Base-by-base conservation (phyloP, 2,888 invertebrate species). In the Micoletzkya japonica region DNA sequence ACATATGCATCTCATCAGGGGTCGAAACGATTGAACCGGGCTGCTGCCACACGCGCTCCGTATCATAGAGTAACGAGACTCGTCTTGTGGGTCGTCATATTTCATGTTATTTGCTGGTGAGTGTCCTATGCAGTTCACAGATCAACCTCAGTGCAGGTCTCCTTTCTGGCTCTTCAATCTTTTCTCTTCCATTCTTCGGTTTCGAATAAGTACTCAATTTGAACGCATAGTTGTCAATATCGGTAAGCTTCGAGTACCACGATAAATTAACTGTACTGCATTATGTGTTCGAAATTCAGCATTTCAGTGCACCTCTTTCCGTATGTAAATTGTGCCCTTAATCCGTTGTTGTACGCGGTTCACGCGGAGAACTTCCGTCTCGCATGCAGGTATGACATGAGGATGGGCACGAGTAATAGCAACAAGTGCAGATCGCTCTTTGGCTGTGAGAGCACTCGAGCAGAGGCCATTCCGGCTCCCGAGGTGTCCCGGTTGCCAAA, bases 101-200 rank as follows among this genome's bases (percentile, higher is more conserved):
- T 84, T 73, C 84, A 84, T 70, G 75, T 85, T 14, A 76, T 84
- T 30, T 83, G 82, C 72, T 83, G 83, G 83, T 81, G 54, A 73
- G 76, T 70, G 4, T 34, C 2, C 17, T 10, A 30, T 6, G 4
- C 32, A 17, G 30, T 56, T 14, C 50, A n/a, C 50, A 20, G 4
- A 4, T 58, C 7, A 30, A 54, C 7, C 7, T 17, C 6, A 17
- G 73, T 74, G 32, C 67, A 78, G 81, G 82, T 78, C 82, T 2
- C 83, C 83, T 6, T 84, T 84, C 73, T 84, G 84, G 84, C 72
- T 83, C 28, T 84, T 84, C 79, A 84, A 84, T 70, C 73, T 84
- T 37, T 80, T 84, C 73, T 79, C 81, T 32, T 80, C 82, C 10
- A 77, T 84, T 26, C 82, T 80, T 66, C 77, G 79, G 26, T 70